Evolutionary conservation across 2,888 invertebrate genomes (phyloP), one percentile per base, ranked within the genome.

Genomic region (Eristalinus sepulchralis): DNA sequence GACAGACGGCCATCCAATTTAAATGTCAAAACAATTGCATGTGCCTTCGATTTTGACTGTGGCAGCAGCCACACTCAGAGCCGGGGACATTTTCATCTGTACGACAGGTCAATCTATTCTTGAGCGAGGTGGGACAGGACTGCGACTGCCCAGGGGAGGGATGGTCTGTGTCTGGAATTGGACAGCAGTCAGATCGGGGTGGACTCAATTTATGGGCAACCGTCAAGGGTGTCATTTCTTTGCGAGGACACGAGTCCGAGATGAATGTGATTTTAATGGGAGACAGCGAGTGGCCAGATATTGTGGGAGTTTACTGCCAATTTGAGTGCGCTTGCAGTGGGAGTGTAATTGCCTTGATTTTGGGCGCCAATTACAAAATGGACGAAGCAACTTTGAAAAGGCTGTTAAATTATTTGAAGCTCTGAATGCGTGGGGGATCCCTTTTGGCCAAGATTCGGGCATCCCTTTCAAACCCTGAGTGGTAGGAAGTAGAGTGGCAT

Each of bases 21-120:
- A 70, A 70, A 60, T 70, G 70, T 70, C 70, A 70, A 60, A 70
- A 70, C 39, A 60, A 70, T 70, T 70, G 70, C 36, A 60, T 39
- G 27, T 27, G 39, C n/a, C 59, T 70, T 60, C 59, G 59, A 70
- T 39, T 70, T 39, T 70, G 36, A 24, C n/a, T 36, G 24, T 60
- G 70, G 22, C 59, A 59, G 39, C 17, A 24, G 34, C 22, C 34
- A 47, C 53, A 55, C 22, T 13, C 57, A 57, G 22, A 24, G 24
- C 13, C n/a, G 33, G 33, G 47, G 53, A 39, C 17, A 33, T 17
- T 67, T 67, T 67, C 67, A 20, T 67, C 20, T 33, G 33, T 20
- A 27, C 33, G 67, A 67, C 55, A 67, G 31, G 20, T 33, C 53
- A 67, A 55, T 55, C 53, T 20, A 67, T 67, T 67, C 55, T 22